A percentile compares a stretch with the other conserved stretches of the same genome.
Conservation (phyloP, 2,888 invertebrate species). For the Calliphora vomitoria region DNA sequence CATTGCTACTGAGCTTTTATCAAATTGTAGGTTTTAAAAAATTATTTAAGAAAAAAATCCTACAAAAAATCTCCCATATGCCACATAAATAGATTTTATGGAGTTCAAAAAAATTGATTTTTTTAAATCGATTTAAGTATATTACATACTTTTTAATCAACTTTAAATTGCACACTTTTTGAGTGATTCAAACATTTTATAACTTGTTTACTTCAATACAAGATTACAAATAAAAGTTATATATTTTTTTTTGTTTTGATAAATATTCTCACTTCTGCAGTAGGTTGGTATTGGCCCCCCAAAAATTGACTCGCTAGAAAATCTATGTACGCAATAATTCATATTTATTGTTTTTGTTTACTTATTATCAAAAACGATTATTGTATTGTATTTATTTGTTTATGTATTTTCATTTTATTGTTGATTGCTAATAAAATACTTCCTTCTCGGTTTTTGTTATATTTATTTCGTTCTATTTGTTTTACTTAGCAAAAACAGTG, state of each 20-base stretch:
- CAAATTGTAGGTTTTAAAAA: no score
- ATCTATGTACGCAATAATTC: background rate
- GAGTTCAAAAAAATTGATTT: no score
- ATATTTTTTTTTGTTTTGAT: background rate
- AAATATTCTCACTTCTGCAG: background rate
- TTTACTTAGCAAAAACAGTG: background rate
- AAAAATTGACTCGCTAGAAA: background rate
- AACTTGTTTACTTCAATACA: no score
- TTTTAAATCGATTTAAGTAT: no score
- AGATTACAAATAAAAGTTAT: no score
- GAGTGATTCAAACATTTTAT: no score
- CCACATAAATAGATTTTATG: no score
- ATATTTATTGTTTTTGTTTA: conserved; percentile 7
- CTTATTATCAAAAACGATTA: conserved; percentile 7
- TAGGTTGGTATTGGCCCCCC: background rate
- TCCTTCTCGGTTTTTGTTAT: conserved; percentile 12
- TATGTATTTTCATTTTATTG: background rate
- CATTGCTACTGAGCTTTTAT: no score
- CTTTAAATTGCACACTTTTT: no score
- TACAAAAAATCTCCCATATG: no score
- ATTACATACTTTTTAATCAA: no score
- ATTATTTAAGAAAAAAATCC: no score
- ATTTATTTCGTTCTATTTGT: background rate
- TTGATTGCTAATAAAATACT: conserved; percentile 50
- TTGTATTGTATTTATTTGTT: conserved; percentile 37